phyloP scores from a whole-genome alignment of 2,113 vertebrate species.

The Tylochromis polylepis region DNA sequence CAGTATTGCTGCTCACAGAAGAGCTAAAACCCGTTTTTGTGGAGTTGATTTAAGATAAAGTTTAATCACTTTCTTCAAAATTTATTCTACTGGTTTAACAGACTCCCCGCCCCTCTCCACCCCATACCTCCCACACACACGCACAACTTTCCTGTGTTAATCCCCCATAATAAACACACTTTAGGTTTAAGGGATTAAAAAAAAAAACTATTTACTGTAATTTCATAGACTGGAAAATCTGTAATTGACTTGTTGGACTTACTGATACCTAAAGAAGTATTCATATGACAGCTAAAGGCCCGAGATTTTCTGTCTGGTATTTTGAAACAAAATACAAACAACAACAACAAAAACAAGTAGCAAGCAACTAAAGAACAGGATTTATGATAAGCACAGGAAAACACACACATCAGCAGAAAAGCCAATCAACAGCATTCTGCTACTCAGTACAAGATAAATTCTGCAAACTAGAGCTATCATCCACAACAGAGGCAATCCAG shows the following conservation, averaged over 20 bases:
- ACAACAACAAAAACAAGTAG: neutral
- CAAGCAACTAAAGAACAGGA: neutral
- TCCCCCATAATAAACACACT: neutral
- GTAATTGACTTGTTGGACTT: neutral
- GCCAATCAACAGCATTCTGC: neutral
- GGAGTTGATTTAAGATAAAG: neutral
- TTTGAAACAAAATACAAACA: neutral
- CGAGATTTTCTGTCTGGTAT: neutral
- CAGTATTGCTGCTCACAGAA: accelerated
- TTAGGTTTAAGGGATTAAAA: neutral
- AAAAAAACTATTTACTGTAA: neutral
- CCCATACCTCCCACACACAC: neutral
- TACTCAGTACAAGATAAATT: neutral
- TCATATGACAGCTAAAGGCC: too few relatives aligned
- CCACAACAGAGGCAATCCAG: neutral
- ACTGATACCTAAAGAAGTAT: neutral
- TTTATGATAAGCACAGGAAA: neutral
- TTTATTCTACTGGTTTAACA: neutral
- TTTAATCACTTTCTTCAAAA: neutral
- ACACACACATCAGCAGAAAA: neutral
- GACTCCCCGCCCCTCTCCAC: neutral
- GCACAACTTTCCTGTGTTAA: neutral
- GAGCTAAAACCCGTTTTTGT: neutral
- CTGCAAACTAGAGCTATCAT: neutral
- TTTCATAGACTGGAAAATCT: neutral